Evolutionary conservation across 2,797 vertebrate species (phyloP).

Genomic region (Enteromius viviparus): DNA sequence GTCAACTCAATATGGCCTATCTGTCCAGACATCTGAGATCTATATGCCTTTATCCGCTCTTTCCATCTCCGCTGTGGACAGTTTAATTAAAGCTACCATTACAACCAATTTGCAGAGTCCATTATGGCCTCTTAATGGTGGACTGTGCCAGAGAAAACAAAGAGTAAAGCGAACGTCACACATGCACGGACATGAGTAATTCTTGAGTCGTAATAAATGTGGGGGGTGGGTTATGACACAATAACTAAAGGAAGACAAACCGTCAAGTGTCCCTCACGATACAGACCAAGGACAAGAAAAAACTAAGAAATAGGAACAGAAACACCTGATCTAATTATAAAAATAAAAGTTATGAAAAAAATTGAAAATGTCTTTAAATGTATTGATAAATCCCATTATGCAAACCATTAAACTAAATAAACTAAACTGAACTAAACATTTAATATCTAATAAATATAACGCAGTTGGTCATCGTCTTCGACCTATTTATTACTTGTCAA

Average conservation of each 20-base stretch:
- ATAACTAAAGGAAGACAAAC: slow-evolving; percentile 16
- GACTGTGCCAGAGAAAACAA: slow-evolving; percentile 36
- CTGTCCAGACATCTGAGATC: slow-evolving; percentile 42
- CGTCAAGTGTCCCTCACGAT: neutral
- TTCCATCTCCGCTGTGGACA: slow-evolving; percentile 58
- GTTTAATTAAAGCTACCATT: slow-evolving; percentile 81
- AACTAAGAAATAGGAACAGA: neutral
- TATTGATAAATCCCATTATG: neutral
- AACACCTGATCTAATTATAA: neutral
- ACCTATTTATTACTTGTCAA: neutral
- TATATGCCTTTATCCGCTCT: slow-evolving; percentile 51
- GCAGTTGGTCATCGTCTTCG: neutral
- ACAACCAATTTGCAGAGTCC: slow-evolving; percentile 70
- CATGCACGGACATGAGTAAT: neutral
- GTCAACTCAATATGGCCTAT: slow-evolving; percentile 37
- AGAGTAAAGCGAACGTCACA: slow-evolving; percentile 16
- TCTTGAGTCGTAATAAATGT: slow-evolving; percentile 15
- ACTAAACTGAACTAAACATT: neutral
- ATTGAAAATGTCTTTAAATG: neutral
- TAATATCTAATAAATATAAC: neutral
- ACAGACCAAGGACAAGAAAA: neutral
- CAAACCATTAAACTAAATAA: neutral
- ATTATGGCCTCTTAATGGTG: slow-evolving; percentile 48
- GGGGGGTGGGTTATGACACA: slow-evolving; percentile 12
- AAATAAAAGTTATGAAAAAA: neutral